These are phyloP conservation scores for Melanophora roralis DNA, from an alignment of 2,888 invertebrate species.

Conservation along the genomic window DNA sequence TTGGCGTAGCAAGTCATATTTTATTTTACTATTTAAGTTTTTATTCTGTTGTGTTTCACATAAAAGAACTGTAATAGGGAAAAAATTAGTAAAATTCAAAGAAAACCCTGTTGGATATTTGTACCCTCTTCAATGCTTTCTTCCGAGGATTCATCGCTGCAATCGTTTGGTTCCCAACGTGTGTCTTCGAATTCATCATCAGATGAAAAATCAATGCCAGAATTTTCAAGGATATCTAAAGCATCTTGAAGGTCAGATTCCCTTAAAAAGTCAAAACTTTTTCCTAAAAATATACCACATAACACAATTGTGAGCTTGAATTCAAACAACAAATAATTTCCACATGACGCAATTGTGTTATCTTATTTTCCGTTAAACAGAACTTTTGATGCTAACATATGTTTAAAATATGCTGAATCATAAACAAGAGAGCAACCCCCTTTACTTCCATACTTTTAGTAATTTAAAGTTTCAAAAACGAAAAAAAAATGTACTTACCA, in stretches of 20 bases:
- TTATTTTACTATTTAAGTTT: constrained; percentile 8
- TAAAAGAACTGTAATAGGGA: no score
- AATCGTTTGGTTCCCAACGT: constrained; percentile 10
- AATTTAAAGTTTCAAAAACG: no score
- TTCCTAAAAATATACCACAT: constrained; percentile 26
- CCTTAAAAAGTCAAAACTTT: constrained; percentile 2
- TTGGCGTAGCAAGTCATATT: constrained; percentile 9
- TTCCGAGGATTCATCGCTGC: constrained; percentile 13
- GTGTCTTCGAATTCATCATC: constrained; percentile 28
- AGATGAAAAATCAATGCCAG: constrained; percentile 14
- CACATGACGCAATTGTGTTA: constrained; percentile 29
- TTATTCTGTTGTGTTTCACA: no score
- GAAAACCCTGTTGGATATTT: constrained; percentile 5
- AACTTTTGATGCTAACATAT: no score
- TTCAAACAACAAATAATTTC: constrained; percentile 21
- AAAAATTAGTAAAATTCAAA: no score
- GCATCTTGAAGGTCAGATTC: constrained; percentile 20
- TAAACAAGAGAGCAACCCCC: no score
- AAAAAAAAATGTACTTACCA: no score
- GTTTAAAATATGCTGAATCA: no score
- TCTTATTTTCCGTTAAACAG: constrained; percentile 29
- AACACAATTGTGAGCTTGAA: constrained; percentile 34
- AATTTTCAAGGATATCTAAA: constrained; percentile 30
- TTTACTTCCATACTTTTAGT: constrained; percentile 19
- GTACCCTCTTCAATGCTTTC: constrained; percentile 3